phyloP scores from a whole-genome alignment of 2,113 vertebrate species.

The Mastomys coucha region DNA sequence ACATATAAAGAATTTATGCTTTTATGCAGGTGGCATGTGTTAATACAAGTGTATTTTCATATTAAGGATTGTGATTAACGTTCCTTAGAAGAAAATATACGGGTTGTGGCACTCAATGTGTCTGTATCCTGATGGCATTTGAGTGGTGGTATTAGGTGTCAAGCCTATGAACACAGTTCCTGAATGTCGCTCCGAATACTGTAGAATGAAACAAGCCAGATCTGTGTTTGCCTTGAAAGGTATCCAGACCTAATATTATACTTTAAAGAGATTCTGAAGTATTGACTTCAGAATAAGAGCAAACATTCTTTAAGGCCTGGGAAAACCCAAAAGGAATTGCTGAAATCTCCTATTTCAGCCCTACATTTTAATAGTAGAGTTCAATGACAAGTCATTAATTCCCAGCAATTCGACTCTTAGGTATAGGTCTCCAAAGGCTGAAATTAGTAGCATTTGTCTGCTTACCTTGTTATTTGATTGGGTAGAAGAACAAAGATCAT shows the following conservation, averaged over 20 bases:
- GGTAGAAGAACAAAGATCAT: conserved; percentile 41
- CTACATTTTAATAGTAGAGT: conserved; percentile 70
- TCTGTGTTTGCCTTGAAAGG: conserved; percentile 82
- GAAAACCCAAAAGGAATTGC: conserved; percentile 77
- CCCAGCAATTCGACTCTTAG: conserved; percentile 71
- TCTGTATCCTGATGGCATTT: conserved; percentile 33
- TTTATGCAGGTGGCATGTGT: conserved; percentile 72
- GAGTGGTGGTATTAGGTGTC: conserved; percentile 73
- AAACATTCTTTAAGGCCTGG: conserved; percentile 79
- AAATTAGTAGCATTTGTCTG: conserved; percentile 62
- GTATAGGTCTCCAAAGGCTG: conserved; percentile 69
- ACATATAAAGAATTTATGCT: conserved; percentile 62
- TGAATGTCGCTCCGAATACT: conserved; percentile 71
- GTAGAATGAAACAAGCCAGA: conserved; percentile 79
- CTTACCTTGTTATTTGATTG: conserved; percentile 62
- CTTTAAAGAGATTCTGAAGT: conserved; percentile 72
- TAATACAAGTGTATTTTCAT: conserved; percentile 67
- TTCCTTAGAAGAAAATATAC: conserved; percentile 73
- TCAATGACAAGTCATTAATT: conserved; percentile 68
- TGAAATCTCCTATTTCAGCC: conserved; percentile 79
- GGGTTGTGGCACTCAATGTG: conserved; percentile 38
- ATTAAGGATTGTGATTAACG: conserved; percentile 64
- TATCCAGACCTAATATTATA: conserved; percentile 77
- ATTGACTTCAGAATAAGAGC: conserved; percentile 70
- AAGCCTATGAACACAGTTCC: conserved; percentile 52